phyloP scores from a whole-genome alignment of 2,888 invertebrate species.

The Luffia ferchaultella region DNA sequence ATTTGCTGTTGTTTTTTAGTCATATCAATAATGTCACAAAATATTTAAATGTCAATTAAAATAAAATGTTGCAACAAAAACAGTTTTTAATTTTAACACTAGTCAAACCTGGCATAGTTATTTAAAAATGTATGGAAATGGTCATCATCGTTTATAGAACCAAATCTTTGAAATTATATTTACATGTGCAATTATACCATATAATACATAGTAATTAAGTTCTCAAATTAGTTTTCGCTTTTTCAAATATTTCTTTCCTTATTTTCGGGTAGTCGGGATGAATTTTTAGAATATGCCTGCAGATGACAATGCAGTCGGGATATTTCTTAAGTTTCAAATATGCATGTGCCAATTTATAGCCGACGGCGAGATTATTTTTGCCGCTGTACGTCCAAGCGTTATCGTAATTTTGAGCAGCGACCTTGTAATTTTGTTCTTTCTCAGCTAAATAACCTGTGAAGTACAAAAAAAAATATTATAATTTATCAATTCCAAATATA shows the following conservation, averaged over 20 bases:
- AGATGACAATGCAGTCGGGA: constrained; percentile 92
- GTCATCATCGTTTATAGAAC: too few relatives aligned
- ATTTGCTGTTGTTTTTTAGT: not conserved
- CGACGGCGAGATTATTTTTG: constrained; percentile 82
- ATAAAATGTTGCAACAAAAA: not conserved
- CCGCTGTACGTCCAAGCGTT: constrained; percentile 88
- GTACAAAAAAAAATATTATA: not conserved
- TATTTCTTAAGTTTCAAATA: constrained; percentile 87
- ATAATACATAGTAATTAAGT: too few relatives aligned
- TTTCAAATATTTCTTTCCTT: constrained; percentile 92
- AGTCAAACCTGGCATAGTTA: too few relatives aligned
- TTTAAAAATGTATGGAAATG: too few relatives aligned
- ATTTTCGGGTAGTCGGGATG: constrained; percentile 92
- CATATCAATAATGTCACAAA: not conserved
- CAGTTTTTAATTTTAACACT: not conserved
- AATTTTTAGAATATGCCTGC: constrained; percentile 80
- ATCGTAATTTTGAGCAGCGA: constrained; percentile 84
- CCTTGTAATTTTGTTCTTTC: constrained; percentile 89
- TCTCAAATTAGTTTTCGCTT: constrained; percentile 80
- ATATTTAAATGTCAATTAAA: not conserved
- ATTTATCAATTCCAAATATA: too few relatives aligned
- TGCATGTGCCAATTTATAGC: constrained; percentile 92
- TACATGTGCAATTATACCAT: too few relatives aligned
- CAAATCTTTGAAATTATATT: too few relatives aligned
- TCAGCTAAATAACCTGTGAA: constrained; percentile 82